Conservation (phyloP, 2,797 vertebrate species). For the Podarcis siculus region DNA sequence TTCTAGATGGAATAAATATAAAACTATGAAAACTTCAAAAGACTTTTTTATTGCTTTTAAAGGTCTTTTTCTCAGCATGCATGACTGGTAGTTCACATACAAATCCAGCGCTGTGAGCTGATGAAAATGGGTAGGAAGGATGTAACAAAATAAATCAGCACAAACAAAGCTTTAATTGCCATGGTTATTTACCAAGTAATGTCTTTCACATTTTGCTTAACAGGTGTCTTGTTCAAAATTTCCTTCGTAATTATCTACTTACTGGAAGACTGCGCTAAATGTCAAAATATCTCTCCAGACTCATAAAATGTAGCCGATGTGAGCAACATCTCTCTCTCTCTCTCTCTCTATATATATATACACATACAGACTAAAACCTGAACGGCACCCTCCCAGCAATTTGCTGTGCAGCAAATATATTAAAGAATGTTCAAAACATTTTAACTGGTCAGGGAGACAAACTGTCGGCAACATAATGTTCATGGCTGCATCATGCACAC, state of each 20-base stretch:
- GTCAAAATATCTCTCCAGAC: slow-evolving; percentile 80
- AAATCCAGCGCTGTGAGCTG: slow-evolving; percentile 26
- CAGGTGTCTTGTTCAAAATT: slow-evolving; percentile 70
- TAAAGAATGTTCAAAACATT: slow-evolving; percentile 53
- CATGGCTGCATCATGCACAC: not conserved
- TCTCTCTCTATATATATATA: no score
- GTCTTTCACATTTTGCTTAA: slow-evolving; percentile 72
- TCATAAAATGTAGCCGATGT: slow-evolving; percentile 76
- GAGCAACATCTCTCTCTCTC: slow-evolving; percentile 71
- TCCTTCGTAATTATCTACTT: slow-evolving; percentile 78
- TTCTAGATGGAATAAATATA: slow-evolving; percentile 65
- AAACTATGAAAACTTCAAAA: slow-evolving; percentile 53
- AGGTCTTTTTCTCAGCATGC: slow-evolving; percentile 61
- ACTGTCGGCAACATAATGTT: not conserved
- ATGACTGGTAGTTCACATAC: slow-evolving; percentile 59
- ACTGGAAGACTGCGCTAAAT: slow-evolving; percentile 79
- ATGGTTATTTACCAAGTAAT: slow-evolving; percentile 75
- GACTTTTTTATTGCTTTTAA: slow-evolving; percentile 65
- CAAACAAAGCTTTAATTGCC: slow-evolving; percentile 77
- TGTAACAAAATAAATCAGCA: slow-evolving; percentile 47
- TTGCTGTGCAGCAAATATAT: not conserved
- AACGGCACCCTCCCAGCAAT: not conserved
- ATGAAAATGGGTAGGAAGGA: slow-evolving; percentile 49
- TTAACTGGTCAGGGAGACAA: not conserved
- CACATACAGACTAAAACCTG: slow-evolving; percentile 67